Base-by-base conservation (phyloP, 1,140 invertebrate species). In the Saccostrea cuccullata region DNA sequence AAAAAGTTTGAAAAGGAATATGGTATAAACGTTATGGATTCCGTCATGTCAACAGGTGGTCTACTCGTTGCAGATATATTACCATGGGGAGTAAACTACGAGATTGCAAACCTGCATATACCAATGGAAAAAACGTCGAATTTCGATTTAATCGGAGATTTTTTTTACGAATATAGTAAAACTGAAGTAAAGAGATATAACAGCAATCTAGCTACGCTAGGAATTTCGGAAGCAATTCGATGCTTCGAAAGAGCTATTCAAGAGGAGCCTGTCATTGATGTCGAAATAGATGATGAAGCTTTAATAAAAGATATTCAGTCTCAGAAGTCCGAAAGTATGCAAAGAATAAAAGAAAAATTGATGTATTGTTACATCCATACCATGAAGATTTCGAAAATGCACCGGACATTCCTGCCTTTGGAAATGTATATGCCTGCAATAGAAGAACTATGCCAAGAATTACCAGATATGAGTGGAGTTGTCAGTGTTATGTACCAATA, bases 91-190 rank as follows among this genome's bases (percentile, higher is more conserved):
- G 4, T 17, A 26, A 36, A 36, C 12, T 36, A 15, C 23, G 13
- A 77, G 2, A 36, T 77, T 36, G 11, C 70, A 15, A 30, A 26
- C 23, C 26, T 77, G 23, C 26, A 36, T 17, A 17, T 77, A 30
- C 70, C 70, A 36, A 26, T 4, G 26, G 70, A 36, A 12, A 77
- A 77, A 77, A 77, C 30, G 2, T 15, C 13, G 30, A 77, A 17
- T 36, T 77, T 30, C 12, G 70, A 77, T 4, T 36, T 36, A 77
- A 23, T 36, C 1, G 70, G 23, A 15, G 70, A 77, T 36, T 77
- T 77, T 26, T 77, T 77, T 15, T 77, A 77, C 15, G 70, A 77
- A 36, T 77, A 36, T 30, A 36, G 70, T 30, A 77, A 77, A 77
- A 77, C 5, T 12, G 30, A 40, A 36, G 23, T 77, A 26, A 77